A percentile compares a stretch with the other conserved stretches of the same genome.
Conservation (phyloP, 2,888 invertebrate species). For the Leistus spinibarbis region DNA sequence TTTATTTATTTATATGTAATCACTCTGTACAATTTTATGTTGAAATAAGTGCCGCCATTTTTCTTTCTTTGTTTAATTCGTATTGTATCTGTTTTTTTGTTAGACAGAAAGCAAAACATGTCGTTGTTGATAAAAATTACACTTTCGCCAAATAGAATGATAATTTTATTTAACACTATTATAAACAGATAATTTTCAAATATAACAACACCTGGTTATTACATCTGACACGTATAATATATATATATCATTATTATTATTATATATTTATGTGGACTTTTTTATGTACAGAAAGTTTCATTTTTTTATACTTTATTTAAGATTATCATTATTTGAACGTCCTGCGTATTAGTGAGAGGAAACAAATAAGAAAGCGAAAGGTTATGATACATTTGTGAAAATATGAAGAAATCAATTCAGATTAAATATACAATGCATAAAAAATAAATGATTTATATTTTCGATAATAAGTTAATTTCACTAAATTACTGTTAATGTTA, state of each 20-base stretch:
- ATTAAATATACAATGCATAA: conserved; percentile 29
- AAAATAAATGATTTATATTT: neutral
- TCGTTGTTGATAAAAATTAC: conserved; percentile 35
- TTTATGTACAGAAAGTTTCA: conserved; percentile 34
- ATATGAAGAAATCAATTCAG: neutral
- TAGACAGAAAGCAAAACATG: conserved; percentile 1
- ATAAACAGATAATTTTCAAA: conserved; percentile 39
- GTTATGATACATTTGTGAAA: conserved; percentile 28
- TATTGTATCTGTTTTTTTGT: neutral
- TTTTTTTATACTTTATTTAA: conserved; percentile 14
- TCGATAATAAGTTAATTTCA: neutral
- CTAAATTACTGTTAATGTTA: neutral
- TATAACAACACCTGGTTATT: conserved; percentile 31
- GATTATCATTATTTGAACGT: conserved; percentile 33
- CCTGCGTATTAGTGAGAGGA: conserved; percentile 26
- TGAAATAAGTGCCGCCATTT: conserved; percentile 2
- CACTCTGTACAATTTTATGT: conserved; percentile 36
- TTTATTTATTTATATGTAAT: conserved; percentile 13
- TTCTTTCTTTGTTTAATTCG: conserved; percentile 16
- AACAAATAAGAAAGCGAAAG: conserved; percentile 28
- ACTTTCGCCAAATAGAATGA: conserved; percentile 36
- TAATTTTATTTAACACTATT: conserved; percentile 36
- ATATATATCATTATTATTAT: conserved; percentile 33
- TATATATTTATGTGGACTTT: conserved; percentile 38
- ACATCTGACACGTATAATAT: conserved; percentile 33